These are phyloP conservation scores for Pavo muticus DNA, from an alignment of 2,113 vertebrate genomes.

Conservation along the genomic window DNA sequence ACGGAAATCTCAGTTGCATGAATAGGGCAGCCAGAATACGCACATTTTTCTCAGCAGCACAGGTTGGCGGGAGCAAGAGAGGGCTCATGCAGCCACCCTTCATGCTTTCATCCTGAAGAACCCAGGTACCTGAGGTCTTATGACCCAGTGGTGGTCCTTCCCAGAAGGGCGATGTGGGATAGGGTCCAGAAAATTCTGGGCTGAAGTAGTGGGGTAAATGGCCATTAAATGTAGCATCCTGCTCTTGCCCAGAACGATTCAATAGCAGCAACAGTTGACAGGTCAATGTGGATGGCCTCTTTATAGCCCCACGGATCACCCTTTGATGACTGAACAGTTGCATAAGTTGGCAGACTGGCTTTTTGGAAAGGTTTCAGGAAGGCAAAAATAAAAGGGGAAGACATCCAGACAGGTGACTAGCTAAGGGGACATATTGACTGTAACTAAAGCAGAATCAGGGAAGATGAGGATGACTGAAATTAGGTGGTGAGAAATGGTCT, in stretches of 20 bases:
- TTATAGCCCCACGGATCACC: constrained; percentile 57
- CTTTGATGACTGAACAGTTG: constrained; percentile 35
- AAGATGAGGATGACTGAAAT: constrained; percentile 39
- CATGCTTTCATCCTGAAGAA: constrained; percentile 22
- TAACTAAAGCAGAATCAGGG: constrained; percentile 8
- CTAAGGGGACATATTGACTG: constrained; percentile 23
- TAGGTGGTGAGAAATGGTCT: background rate
- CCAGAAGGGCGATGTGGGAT: constrained; percentile 14
- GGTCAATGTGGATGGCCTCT: constrained; percentile 58
- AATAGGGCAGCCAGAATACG: constrained; percentile 47
- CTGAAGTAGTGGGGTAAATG: constrained; percentile 45
- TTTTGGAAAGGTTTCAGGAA: constrained; percentile 30
- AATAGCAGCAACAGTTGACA: constrained; percentile 9
- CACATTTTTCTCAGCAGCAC: constrained; percentile 61
- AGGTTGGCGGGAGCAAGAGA: constrained; percentile 6
- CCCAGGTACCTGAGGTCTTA: constrained; percentile 38
- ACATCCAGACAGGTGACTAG: constrained; percentile 11
- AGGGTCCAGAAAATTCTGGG: constrained; percentile 54
- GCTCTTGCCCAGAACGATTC: constrained; percentile 63
- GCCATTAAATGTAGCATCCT: constrained; percentile 60
- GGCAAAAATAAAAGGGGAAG: constrained; percentile 3
- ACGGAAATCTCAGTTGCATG: background rate
- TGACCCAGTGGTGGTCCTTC: constrained; percentile 47
- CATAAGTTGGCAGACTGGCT: constrained; percentile 9
- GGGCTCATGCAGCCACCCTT: constrained; percentile 40